A percentile compares a stretch with the other conserved stretches of the same genome.
Conservation (phyloP, 2,888 invertebrate species). For the Tachina fera region DNA sequence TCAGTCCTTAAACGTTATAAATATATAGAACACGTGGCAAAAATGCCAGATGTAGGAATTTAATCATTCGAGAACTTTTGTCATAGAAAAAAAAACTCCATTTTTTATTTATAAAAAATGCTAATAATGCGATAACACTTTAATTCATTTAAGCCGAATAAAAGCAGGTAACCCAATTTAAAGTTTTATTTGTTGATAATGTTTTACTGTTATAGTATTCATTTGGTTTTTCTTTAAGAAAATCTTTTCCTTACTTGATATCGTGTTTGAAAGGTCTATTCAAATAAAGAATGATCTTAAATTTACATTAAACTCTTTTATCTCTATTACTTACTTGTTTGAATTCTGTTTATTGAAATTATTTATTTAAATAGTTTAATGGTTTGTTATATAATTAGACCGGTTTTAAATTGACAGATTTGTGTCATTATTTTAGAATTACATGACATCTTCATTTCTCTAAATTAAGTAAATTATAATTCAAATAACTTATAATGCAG, state of each 20-base stretch:
- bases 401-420: conserved; percentile 44
- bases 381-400: conserved; percentile 7
- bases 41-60: no score
- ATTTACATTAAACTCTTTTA: background rate
- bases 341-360: background rate
- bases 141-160: no score
- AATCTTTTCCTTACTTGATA: background rate
- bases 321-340: background rate
- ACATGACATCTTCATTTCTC: conserved; percentile 43
- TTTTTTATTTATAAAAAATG: no score
- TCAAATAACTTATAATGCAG: background rate
- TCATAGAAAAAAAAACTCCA: no score
- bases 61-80: no score
- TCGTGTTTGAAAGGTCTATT: background rate
- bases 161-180: no score
- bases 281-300: conserved; percentile 1
- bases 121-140: no score
- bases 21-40: no score
- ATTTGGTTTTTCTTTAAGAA: background rate
- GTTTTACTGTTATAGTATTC: background rate
- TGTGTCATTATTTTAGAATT: conserved; percentile 24
- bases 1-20: no score
- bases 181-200: no score
- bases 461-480: conserved; percentile 11
- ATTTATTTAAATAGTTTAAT: background rate